Evolutionary conservation across 2,113 vertebrate species (phyloP).

Genomic region (Corythaixoides concolor): DNA sequence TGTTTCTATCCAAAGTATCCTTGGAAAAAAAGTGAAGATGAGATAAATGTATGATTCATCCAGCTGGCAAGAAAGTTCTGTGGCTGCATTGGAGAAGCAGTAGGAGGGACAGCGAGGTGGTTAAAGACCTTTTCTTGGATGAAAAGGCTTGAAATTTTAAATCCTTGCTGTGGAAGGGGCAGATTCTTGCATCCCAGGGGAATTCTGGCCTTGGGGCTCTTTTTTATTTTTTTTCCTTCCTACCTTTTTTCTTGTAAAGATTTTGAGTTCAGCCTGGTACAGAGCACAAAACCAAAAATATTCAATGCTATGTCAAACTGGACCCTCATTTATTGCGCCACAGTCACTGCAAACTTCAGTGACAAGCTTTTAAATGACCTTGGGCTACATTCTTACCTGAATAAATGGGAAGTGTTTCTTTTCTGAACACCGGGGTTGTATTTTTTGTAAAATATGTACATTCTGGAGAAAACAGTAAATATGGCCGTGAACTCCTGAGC

Average conservation of each 20-base stretch:
- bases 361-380: constrained; percentile 48
- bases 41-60: neutral
- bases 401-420: constrained; percentile 52
- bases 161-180: neutral
- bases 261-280: neutral
- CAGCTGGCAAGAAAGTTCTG: neutral
- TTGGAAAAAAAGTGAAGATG: neutral
- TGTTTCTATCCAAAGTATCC: neutral
- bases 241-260: neutral
- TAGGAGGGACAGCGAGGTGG: neutral
- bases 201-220: neutral
- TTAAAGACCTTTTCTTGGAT: neutral
- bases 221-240: neutral
- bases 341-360: constrained; percentile 8
- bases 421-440: constrained; percentile 43
- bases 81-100: neutral
- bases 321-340: neutral
- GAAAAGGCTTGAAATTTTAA: neutral
- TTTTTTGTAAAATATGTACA: constrained; percentile 55
- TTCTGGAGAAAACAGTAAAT: constrained; percentile 63
- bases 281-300: neutral
- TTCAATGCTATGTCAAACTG: neutral
- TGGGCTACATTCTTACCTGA: constrained; percentile 55
- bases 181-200: neutral
- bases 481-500: constrained; percentile 64